Evolutionary conservation across 2,888 invertebrate genomes (phyloP).

Genomic region (Prostheceraeus crozeri): DNA sequence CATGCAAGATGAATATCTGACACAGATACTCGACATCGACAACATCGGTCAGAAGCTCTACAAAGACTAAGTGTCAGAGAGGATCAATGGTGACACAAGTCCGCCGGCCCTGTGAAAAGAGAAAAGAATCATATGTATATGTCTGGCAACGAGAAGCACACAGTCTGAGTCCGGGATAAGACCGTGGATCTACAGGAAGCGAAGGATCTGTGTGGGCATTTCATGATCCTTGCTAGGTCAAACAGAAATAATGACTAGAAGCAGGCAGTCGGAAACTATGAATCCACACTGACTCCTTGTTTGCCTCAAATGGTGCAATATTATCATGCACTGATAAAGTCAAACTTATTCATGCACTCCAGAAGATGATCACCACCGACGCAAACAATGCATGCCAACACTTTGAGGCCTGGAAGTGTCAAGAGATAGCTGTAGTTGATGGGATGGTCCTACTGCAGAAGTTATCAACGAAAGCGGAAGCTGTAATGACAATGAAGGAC

Average conservation of each 20-base stretch:
- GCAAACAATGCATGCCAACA: neutral
- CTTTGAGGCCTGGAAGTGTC: neutral
- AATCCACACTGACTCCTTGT: constrained; percentile 33
- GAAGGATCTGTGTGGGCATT: constrained; percentile 34
- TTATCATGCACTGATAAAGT: constrained; percentile 25
- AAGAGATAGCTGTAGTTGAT: constrained; percentile 22
- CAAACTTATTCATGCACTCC: constrained; percentile 32
- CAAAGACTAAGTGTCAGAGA: constrained; percentile 40
- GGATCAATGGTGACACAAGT: constrained; percentile 39
- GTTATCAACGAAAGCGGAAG: constrained; percentile 25
- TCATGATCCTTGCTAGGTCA: constrained; percentile 36
- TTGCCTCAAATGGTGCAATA: constrained; percentile 32
- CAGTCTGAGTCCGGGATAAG: constrained; percentile 35
- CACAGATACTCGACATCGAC: constrained; percentile 39
- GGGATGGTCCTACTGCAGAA: constrained; percentile 25
- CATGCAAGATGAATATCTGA: constrained; percentile 39
- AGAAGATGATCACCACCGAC: constrained; percentile 21
- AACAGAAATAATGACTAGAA: constrained; percentile 35
- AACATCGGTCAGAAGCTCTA: constrained; percentile 40
- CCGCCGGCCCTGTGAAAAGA: constrained; percentile 38
- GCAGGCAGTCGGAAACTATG: constrained; percentile 17
- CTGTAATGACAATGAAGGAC: constrained; percentile 25
- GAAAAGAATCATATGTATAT: constrained; percentile 38
- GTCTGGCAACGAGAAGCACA: constrained; percentile 35
- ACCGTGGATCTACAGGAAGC: constrained; percentile 39